A percentile compares a stretch with the other conserved stretches of the same genome.
These are phyloP conservation scores for Drosophila carrolli DNA, from an alignment of 1,140 invertebrate species.

Conservation along the genomic window DNA sequence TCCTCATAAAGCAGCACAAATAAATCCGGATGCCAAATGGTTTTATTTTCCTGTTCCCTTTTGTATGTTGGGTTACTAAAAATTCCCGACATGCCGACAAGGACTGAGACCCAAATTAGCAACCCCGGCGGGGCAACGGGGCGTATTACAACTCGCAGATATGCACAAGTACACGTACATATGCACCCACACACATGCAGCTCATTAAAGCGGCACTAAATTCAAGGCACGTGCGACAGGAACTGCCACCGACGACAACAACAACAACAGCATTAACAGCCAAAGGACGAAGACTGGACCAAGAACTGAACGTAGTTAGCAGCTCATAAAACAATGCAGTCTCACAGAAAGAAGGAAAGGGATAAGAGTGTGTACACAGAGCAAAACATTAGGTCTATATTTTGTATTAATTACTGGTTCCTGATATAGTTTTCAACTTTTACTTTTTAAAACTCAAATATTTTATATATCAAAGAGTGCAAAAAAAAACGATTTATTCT, in stretches of 20 bases:
- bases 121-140: conserved; percentile 57
- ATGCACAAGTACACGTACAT: conserved; percentile 26
- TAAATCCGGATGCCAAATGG: conserved; percentile 52
- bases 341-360: conserved; percentile 8
- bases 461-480: too few species aligned
- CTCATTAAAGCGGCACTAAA: conserved; percentile 76
- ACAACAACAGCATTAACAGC: conserved; percentile 14
- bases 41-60: conserved; percentile 35
- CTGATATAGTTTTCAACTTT: too few species aligned
- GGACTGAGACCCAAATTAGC: conserved; percentile 74
- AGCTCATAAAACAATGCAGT: conserved; percentile 78
- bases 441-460: too few species aligned
- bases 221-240: conserved; percentile 70
- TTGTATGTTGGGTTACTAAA: conserved; percentile 51
- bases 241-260: conserved; percentile 49
- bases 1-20: conserved; percentile 27
- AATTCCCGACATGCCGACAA: conserved; percentile 70
- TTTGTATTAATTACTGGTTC: too few species aligned
- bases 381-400: not conserved
- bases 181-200: conserved; percentile 62
- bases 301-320: conserved; percentile 71
- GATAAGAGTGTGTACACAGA: not conserved
- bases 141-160: conserved; percentile 51
- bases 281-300: conserved; percentile 27
- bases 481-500: too few species aligned